phyloP scores from a whole-genome alignment of 2,888 invertebrate genomes.

The Brachynemurus nebulosus region DNA sequence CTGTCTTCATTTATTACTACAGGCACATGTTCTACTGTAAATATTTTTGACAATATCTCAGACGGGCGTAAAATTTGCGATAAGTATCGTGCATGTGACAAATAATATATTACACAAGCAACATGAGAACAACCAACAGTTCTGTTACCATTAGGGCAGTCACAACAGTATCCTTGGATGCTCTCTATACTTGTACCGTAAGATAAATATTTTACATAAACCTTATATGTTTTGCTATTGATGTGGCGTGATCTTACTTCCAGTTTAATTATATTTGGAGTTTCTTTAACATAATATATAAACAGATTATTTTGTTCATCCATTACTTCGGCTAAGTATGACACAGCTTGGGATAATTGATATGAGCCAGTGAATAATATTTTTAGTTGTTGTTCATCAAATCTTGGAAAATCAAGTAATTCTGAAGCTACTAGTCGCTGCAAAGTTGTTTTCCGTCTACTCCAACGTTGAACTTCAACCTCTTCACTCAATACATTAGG shows the following conservation, averaged over 20 bases:
- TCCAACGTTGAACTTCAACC: constrained; percentile 6
- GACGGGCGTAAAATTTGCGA: constrained; percentile 2
- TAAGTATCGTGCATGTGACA: not conserved
- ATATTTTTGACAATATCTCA: not conserved
- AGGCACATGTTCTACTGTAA: too few relatives aligned
- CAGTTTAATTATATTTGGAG: constrained; percentile 4
- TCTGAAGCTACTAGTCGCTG: not conserved
- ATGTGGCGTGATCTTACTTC: constrained; percentile 11
- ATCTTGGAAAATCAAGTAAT: constrained; percentile 1
- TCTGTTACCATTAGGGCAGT: constrained; percentile 11
- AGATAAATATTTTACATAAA: constrained; percentile 3
- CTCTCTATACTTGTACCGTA: too few relatives aligned
- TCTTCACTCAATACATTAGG: constrained; percentile 11
- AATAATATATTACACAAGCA: constrained; percentile 9
- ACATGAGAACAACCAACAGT: constrained; percentile 12
- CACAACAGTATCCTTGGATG: constrained; percentile 8
- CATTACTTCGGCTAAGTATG: constrained; percentile 13
- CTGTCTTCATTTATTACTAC: too few relatives aligned
- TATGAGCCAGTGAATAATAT: constrained; percentile 7
- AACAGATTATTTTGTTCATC: constrained; percentile 6
- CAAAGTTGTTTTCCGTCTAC: constrained; percentile 2
- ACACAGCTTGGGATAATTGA: constrained; percentile 7
- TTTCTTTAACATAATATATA: constrained; percentile 4
- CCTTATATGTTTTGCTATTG: not conserved
- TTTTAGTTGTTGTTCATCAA: not conserved